A percentile compares a stretch with the other conserved stretches of the same genome.
Conservation (phyloP, 1,140 invertebrate species). For the Catajapyx aquilonaris region DNA sequence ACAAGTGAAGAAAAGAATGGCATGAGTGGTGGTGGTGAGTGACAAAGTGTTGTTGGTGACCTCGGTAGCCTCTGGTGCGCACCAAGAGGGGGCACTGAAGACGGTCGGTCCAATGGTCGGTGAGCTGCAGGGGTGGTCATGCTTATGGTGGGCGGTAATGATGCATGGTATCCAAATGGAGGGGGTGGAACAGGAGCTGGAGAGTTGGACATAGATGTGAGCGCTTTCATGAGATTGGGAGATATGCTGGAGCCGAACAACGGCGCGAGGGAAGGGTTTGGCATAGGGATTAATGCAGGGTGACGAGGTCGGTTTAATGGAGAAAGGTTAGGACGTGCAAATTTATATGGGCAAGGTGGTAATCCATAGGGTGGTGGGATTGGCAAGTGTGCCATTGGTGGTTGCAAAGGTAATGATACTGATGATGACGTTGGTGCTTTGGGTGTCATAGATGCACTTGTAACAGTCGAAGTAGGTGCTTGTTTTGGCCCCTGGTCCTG, state of each 20-base stretch:
- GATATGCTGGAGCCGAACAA: not conserved
- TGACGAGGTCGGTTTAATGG: not conserved
- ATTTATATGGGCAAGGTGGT: not conserved
- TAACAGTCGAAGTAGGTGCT: not conserved
- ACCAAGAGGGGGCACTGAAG: too few relatives aligned
- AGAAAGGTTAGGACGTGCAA: not conserved
- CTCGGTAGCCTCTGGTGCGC: too few relatives aligned
- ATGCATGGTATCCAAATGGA: conserved; percentile 3
- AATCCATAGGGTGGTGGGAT: not conserved
- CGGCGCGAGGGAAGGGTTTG: not conserved
- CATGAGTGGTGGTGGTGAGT: not conserved
- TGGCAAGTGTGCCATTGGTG: not conserved
- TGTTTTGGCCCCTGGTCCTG: not conserved
- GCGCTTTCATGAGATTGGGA: not conserved
- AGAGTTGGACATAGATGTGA: not conserved
- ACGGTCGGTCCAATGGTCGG: not conserved
- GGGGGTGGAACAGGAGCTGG: not conserved
- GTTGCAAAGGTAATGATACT: not conserved
- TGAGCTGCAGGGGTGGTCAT: not conserved
- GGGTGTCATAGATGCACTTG: not conserved
- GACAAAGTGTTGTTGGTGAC: not conserved
- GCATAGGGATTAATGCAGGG: not conserved
- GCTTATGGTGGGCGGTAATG: conserved; percentile 6
- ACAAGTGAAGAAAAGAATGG: not conserved
- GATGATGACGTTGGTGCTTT: not conserved